Conservation (phyloP, 2,797 vertebrate genomes). For the Chanos chanos region DNA sequence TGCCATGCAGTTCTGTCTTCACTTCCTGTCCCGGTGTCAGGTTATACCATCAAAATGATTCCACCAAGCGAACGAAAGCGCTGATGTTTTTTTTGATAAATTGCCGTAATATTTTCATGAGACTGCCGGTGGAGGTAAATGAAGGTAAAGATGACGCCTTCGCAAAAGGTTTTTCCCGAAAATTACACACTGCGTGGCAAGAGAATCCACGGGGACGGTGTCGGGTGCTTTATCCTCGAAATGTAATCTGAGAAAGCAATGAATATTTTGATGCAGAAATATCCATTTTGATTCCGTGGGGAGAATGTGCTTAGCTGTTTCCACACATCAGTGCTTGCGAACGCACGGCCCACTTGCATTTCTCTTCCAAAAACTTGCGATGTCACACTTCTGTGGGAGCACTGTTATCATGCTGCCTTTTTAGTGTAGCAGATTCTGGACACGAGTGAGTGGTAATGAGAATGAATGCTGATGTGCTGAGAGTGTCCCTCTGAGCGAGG, state of each 20-base stretch:
- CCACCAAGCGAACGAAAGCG: not conserved
- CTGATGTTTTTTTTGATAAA: not conserved
- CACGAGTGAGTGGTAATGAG: slow-evolving; percentile 67
- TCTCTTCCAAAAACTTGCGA: slow-evolving; percentile 54
- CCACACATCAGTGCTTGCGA: slow-evolving; percentile 66
- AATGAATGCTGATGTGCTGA: slow-evolving; percentile 65
- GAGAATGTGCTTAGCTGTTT: slow-evolving; percentile 72
- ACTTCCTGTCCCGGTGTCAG: not conserved
- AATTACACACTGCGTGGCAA: slow-evolving; percentile 11
- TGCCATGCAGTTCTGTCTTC: not conserved
- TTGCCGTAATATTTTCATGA: not conserved
- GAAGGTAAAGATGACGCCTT: too few relatives aligned
- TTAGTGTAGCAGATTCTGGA: slow-evolving; percentile 56
- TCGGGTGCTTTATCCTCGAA: slow-evolving; percentile 39
- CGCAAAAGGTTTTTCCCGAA: slow-evolving; percentile 46
- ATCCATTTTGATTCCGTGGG: slow-evolving; percentile 66
- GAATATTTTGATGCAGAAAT: slow-evolving; percentile 62
- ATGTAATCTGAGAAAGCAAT: slow-evolving; percentile 60
- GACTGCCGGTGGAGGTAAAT: not conserved
- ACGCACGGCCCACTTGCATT: slow-evolving; percentile 29
- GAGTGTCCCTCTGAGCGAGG: slow-evolving; percentile 45
- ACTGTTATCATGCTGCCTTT: slow-evolving; percentile 54
- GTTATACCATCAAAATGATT: not conserved
- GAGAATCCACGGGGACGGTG: slow-evolving; percentile 20
- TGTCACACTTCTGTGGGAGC: slow-evolving; percentile 62